phyloP scores from a whole-genome alignment of 2,888 invertebrate genomes.

The Cheilosia impressa region DNA sequence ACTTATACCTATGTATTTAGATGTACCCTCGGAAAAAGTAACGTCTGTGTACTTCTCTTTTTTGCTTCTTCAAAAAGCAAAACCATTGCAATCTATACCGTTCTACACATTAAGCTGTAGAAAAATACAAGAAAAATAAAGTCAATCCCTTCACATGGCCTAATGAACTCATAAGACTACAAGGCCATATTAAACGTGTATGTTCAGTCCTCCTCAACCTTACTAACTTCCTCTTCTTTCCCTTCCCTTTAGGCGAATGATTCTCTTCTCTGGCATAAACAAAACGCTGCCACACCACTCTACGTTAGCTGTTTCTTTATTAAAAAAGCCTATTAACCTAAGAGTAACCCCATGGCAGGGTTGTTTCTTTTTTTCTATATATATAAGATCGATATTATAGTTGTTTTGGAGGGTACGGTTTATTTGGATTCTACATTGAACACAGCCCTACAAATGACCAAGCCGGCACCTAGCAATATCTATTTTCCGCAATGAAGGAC shows the following conservation, averaged over 20 bases:
- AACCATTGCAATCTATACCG: neutral
- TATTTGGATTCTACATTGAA: conserved; percentile 49
- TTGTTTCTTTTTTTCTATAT: conserved; percentile 34
- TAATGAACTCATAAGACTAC: conserved; percentile 72
- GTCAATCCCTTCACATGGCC: conserved; percentile 75
- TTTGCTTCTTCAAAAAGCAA: neutral
- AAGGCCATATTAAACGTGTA: conserved; percentile 61
- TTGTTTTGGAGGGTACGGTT: conserved; percentile 50
- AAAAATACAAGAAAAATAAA: conserved; percentile 53
- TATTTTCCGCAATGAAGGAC: conserved; percentile 23
- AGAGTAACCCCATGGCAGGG: conserved; percentile 69
- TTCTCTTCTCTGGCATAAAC: conserved; percentile 53
- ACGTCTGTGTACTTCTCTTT: neutral
- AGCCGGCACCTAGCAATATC: conserved; percentile 11
- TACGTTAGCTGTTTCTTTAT: conserved; percentile 31
- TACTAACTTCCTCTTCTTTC: conserved; percentile 53
- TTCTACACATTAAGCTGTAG: conserved; percentile 15
- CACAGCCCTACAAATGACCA: conserved; percentile 44
- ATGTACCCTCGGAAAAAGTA: neutral
- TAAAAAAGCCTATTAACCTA: conserved; percentile 74
- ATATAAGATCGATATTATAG: conserved; percentile 42
- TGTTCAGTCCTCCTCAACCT: conserved; percentile 47
- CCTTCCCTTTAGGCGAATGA: conserved; percentile 20
- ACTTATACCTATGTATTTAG: neutral
- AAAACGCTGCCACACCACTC: conserved; percentile 43